Conservation (phyloP, 2,113 vertebrate species). For the Motacilla tschutschensis region DNA sequence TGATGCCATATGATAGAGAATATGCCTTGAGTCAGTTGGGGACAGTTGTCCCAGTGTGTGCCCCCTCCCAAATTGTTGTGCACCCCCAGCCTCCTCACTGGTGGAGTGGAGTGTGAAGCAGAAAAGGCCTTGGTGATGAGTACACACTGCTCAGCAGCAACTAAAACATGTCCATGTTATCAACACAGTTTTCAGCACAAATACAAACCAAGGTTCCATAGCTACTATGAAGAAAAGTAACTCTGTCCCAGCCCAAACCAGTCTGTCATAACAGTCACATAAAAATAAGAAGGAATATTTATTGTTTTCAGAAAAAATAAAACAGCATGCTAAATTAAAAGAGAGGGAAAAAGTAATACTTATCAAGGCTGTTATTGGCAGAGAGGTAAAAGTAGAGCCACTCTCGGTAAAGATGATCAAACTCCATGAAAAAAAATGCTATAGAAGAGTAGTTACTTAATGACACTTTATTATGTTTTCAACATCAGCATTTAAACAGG, state of each 20-base stretch:
- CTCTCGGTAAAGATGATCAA: background rate
- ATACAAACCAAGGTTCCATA: background rate
- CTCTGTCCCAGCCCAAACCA: background rate
- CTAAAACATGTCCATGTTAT: fast-evolving
- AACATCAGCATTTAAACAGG: background rate
- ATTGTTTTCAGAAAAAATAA: background rate
- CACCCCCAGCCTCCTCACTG: fast-evolving
- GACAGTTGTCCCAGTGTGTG: background rate
- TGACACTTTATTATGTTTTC: background rate
- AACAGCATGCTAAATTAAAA: background rate
- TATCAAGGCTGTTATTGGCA: background rate
- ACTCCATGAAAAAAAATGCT: background rate
- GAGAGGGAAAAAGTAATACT: background rate
- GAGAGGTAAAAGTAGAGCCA: background rate
- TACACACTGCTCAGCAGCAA: background rate
- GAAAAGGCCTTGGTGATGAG: background rate
- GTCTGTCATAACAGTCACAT: background rate
- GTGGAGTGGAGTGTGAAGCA: background rate
- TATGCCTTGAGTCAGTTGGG: background rate
- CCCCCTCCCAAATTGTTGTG: background rate
- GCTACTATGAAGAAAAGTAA: background rate
- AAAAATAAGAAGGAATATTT: background rate
- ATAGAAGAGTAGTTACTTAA: background rate
- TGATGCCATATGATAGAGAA: background rate
- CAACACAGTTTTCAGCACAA: background rate